Evolutionary conservation across 2,797 vertebrate genomes (phyloP), one percentile per base, ranked within the genome.

Genomic region (Sebastes oblongus): DNA sequence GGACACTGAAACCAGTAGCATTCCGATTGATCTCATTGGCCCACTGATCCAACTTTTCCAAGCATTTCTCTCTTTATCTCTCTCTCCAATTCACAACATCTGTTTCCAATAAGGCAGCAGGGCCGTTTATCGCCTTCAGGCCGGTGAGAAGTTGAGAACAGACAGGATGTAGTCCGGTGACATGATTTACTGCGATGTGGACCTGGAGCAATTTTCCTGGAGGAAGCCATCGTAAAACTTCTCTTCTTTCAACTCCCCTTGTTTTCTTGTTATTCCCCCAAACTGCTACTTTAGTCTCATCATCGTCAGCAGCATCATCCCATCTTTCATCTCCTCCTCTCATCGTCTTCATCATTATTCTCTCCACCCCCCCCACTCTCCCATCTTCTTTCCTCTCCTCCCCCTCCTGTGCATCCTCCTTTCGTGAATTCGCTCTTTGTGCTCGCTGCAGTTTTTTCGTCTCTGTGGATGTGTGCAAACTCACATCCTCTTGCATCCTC

Each of bases 131-230:
- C 24, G 85, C 88, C 89, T 89, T 75, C 82, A 71, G 82, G 88
- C 88, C 72, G 61, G 81, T 81, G 88, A 88, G 89, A 88, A 87
- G 85, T 83, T 72, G 81, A 86, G 88, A 88, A 83, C 89, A 88
- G 91, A 85, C 92, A 92, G 90, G 92, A 92, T 87, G 91, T 84
- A 86, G 87, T 87, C 83, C 56, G 82, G 79, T 84, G 90, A 91
- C 85, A 81, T 89, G 84, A 93, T 93, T 91, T 88, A 91, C 62
- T 75, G 66, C 64, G 46, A 85, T 18, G 73, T 75, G 75, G 66
- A 86, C 27, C 66, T 2, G 6, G 69, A 75, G 83, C 60, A 32
- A 22, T 76, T 83, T 89, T 83, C 73, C 85, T 74, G 59, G 77
- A 42, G 81, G 82, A 78, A 76, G 59, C 69, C n/a, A 0, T 66